Conservation (phyloP, 1,140 invertebrate species). For the Camponotus vicinus region DNA sequence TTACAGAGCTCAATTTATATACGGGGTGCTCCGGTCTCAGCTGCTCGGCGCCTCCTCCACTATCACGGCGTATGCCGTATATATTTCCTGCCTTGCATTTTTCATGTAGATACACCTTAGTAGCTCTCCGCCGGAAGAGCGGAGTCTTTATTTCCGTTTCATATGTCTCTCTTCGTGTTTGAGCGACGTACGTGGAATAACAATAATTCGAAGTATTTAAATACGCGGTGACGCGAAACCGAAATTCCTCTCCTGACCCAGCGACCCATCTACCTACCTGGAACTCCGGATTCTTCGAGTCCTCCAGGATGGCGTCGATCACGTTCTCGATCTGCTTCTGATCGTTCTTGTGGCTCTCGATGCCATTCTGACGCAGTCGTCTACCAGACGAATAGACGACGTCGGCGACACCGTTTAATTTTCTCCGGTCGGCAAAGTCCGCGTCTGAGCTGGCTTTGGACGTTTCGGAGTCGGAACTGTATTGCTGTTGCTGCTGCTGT, state of each 20-base stretch:
- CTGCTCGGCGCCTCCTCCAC: conserved; percentile 30
- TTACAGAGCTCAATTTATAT: conserved; percentile 54
- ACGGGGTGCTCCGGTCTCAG: conserved; percentile 8
- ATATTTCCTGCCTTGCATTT: conserved; percentile 43
- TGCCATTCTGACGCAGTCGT: conserved; percentile 77
- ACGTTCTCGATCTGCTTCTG: conserved; percentile 85
- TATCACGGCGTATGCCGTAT: conserved; percentile 19
- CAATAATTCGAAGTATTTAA: not conserved
- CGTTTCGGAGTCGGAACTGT: conserved; percentile 79
- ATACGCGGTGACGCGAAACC: not conserved
- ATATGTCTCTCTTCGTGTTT: not conserved
- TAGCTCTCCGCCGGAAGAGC: not conserved
- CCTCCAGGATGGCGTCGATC: conserved; percentile 85
- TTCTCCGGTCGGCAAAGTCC: conserved; percentile 76
- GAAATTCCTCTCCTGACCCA: no score
- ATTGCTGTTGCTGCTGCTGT: conserved; percentile 75
- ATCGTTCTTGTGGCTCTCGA: conserved; percentile 83
- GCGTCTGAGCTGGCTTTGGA: conserved; percentile 78
- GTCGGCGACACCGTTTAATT: conserved; percentile 78
- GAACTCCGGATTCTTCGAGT: conserved; percentile 85
- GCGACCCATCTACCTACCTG: conserved; percentile 74
- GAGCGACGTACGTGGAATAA: not conserved
- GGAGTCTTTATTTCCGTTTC: conserved; percentile 25
- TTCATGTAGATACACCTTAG: conserved; percentile 38
- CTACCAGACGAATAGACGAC: conserved; percentile 80